Evolutionary conservation across 2,888 invertebrate species (phyloP), one percentile per base, ranked within the genome.

Genomic region (Teleogryllus oceanicus): DNA sequence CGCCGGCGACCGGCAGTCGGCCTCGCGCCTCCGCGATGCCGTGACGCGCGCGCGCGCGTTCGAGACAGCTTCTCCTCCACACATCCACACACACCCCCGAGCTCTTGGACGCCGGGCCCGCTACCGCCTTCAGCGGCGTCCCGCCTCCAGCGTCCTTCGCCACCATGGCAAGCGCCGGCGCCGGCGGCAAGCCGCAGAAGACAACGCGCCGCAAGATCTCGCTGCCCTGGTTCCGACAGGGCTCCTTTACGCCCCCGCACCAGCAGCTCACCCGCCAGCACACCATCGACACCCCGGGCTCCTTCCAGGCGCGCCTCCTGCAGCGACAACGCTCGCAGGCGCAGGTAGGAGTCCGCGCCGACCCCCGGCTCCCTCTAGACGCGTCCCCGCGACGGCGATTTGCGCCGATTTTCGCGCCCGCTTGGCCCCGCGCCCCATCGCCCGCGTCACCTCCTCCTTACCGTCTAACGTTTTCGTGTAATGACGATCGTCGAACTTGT

Each of bases 231-330:
- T 95, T 96, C 88, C 90, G 95, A 79, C 95, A 95, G 88, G 92
- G 92, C 85, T 94, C 94, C 82, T 92, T 93, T 84, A 90, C 91
- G 85, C 90, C 91, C 84, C 90, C 92, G 79, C 94, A 94, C 87
- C 92, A 93, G 82, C 90, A 91, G 80, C 91, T 96, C 80, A 91
- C 94, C 82, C 91, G 96, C 80, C 96, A 96, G 87, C 95, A 96
- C 87, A 96, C 96, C 88, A 95, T 96, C 89, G 96, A 96, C 88
- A 94, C 95, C 83, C 95, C 95, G 85, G 92, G 94, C 87, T 94
- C 94, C 82, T 94, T 95, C 89, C 93, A 94, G 85, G 93, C 94
- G 85, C 90, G 92, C 83, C 89, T 92, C 83, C 90, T 94, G 86
- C 92, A 91, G 84, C 89, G 91, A 83, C 91, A 92, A 88, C 91